Evolutionary conservation across 2,888 invertebrate species (phyloP), one percentile per base, ranked within the genome.

Genomic region (Conistra vaccinii): DNA sequence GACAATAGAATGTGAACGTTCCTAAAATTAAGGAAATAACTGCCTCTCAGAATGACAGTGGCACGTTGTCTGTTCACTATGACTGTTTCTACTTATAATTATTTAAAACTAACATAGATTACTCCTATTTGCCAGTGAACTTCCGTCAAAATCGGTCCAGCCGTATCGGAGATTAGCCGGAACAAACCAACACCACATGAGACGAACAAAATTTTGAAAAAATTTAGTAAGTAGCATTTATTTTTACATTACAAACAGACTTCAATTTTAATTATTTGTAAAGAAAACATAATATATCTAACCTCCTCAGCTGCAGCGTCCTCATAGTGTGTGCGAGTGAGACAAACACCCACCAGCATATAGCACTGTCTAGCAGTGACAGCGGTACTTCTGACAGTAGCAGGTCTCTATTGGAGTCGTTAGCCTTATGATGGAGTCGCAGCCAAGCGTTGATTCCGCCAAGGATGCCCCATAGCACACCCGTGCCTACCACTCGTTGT

Each of bases 311-410:
- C 87, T 99, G 97, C 81, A 99, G 96, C 0, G 99, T 99, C 85
- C 99, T 96, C 88, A 98, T 99, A 1, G 99, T 99, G 92, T 98
- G 98, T 26, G 99, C 98, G 70, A 99, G 97, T 23, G 98, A 98
- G 4, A 98, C 98, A 91, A 98, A 98, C 88, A 99, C 99, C 99
- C 99, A 99, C 98, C 99, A 99, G 91, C 98, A 99, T 90, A 99
- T 98, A 91, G 98, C 97, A 91, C 98, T 97, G 94, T 98, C 99
- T 45, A 99, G 95, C 55, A 99, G 97, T 42, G 99, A 98, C 76
- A 99, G 96, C 26, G 99, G 99, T 81, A 99, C 98, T 82, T 98
- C 98, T 1, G 99, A 98, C 70, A 99, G 97, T 78, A 99, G 91
- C 73, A 96, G 90, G 78, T 94, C 95, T 29, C 94, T 90, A 84